Evolutionary conservation across 2,113 vertebrate genomes (phyloP), one percentile per base, ranked within the genome.

Genomic region (Serilophus lunatus): DNA sequence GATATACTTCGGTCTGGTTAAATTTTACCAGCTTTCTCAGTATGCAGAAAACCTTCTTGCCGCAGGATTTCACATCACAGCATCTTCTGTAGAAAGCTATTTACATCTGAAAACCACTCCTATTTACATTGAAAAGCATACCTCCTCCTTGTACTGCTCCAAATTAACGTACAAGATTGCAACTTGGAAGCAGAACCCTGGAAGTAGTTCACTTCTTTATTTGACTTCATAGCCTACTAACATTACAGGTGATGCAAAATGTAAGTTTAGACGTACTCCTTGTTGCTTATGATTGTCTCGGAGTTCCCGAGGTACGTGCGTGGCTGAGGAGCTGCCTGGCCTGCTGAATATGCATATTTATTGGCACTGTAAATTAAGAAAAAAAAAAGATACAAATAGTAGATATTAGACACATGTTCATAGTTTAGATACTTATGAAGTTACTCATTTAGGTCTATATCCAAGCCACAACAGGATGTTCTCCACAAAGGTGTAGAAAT

Each of bases 191-290:
- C 0, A 3, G 83, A 82, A 65, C 36, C 44, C 63, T 64, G 88
- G 88, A 54, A 88, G 77, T 16, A 53, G 66, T 18, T 84, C 33
- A 12, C 40, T 14, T 77, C 74, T 74, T 83, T 79, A 65, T 81
- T 92, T 42, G 74, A 82, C 74, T 82, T 72, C 70, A 77, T 65
- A 83, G 66, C 29, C 45, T 49, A 18, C 29, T 59, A 79, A 60
- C 0, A 0, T 92, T 93, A 87, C 77, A 70, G 76, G 45, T 18
- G 78, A 33, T 63, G 59, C 57, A 28, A 44, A 28, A 12, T 33
- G 7, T 6, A 22, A 45, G 36, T 84, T 96, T 96, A 98, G 78
- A 97, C 96, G 6, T 97, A 97, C 31, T 97, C 97, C 91, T 95
- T 95, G 82, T 93, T 78, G 86, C 79, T 86, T 63, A 70, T 29